Evolutionary conservation across 2,113 vertebrate species (phyloP).

Genomic region (Pogona vitticeps): DNA sequence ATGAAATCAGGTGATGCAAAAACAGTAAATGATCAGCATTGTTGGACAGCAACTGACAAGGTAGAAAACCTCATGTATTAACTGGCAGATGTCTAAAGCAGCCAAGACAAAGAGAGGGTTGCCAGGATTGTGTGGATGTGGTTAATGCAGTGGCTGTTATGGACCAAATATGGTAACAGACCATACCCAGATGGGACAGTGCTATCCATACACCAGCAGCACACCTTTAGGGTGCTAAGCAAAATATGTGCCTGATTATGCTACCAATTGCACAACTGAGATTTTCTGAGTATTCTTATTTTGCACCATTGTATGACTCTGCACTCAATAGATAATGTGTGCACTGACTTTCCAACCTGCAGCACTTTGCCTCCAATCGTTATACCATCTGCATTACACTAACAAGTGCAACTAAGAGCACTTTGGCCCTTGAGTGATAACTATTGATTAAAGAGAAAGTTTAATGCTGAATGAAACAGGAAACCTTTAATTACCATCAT

Average conservation of each 20-base stretch:
- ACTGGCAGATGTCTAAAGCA: background rate
- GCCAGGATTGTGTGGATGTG: background rate
- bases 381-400: no score
- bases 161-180: background rate
- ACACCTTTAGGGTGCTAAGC: background rate
- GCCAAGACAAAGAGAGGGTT: background rate
- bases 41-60: background rate
- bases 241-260: background rate
- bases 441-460: no score
- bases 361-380: no score
- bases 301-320: no score
- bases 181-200: background rate
- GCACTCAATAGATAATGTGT: no score
- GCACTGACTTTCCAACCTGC: no score
- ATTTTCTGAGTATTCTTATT: no score
- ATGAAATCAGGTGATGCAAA: background rate
- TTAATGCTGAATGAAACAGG: no score
- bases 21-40: background rate
- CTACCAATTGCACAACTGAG: background rate
- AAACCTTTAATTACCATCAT: no score
- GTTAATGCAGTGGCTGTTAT: background rate
- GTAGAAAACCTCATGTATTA: background rate
- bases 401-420: no score
- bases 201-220: background rate
- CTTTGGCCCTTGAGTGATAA: no score